Evolutionary conservation across 2,797 vertebrate species (phyloP).

Genomic region (Amblyopsis hoosieri): DNA sequence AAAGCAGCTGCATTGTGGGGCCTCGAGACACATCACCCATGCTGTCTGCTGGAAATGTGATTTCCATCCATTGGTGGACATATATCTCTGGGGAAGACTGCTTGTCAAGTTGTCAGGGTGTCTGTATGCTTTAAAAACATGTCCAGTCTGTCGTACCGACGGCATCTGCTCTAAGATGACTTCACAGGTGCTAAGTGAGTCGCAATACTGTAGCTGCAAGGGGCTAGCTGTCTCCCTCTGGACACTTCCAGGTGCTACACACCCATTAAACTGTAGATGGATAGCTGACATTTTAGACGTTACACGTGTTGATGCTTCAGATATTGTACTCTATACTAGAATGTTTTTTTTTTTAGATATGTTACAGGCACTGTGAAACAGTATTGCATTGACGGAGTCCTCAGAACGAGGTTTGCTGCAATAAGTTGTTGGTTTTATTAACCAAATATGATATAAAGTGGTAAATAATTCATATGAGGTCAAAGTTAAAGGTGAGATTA

Average conservation of each 20-base stretch:
- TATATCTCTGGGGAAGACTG: conserved; percentile 44
- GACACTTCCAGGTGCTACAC: not conserved
- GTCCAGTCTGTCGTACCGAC: conserved; percentile 65
- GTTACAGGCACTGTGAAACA: no score
- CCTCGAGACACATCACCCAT: conserved; percentile 62
- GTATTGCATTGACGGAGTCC: no score
- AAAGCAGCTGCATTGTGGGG: conserved; percentile 77
- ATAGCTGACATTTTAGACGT: no score
- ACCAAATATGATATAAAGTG: no score
- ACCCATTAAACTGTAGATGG: no score
- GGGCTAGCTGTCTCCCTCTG: not conserved
- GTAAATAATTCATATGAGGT: no score
- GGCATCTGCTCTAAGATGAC: conserved; percentile 48
- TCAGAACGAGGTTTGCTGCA: no score
- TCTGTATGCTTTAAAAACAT: conserved; percentile 19
- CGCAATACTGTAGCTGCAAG: not conserved
- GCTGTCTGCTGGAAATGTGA: conserved; percentile 81
- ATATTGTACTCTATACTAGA: no score
- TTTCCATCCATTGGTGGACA: conserved; percentile 71
- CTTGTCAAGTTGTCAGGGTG: conserved; percentile 37
- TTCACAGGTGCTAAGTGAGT: conserved; percentile 46
- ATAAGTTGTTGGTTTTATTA: no score
- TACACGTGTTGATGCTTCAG: no score
- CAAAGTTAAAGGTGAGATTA: no score
- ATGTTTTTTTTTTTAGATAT: no score